Conservation (phyloP, 2,113 vertebrate species). For the Ctenomys sociabilis region DNA sequence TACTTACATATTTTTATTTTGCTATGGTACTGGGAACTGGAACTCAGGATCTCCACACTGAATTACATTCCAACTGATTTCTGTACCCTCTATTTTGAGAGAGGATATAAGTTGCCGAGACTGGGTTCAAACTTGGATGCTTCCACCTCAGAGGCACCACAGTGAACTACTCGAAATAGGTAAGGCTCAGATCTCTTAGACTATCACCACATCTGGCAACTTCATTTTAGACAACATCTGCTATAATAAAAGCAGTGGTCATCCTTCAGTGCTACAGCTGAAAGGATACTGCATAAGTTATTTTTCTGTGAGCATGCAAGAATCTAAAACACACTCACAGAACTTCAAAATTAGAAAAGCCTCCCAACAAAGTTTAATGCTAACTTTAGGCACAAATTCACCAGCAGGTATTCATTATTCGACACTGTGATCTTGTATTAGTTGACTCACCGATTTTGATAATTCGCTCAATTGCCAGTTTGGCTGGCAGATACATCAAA, state of each 20-base stretch:
- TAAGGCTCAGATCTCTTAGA: constrained; percentile 6
- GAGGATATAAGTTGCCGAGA: background rate
- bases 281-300: background rate
- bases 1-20: background rate
- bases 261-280: background rate
- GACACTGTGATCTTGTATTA: background rate
- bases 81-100: background rate
- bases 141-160: background rate
- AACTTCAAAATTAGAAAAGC: constrained; percentile 1
- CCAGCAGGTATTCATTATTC: background rate
- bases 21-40: background rate
- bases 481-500: constrained; percentile 4
- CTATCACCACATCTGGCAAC: background rate
- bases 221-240: constrained; percentile 17
- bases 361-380: background rate
- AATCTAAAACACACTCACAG: constrained; percentile 35
- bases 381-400: background rate
- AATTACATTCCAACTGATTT: background rate
- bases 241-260: background rate
- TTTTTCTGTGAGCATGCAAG: constrained; percentile 21
- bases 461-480: constrained; percentile 39
- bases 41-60: background rate
- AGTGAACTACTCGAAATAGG: background rate
- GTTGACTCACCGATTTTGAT: constrained; percentile 46
- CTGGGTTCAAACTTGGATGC: background rate